A percentile compares a stretch with the other conserved stretches of the same genome.
These are phyloP conservation scores for Ranitomeya variabilis DNA, from an alignment of 2,113 vertebrate genomes.

Conservation along the genomic window DNA sequence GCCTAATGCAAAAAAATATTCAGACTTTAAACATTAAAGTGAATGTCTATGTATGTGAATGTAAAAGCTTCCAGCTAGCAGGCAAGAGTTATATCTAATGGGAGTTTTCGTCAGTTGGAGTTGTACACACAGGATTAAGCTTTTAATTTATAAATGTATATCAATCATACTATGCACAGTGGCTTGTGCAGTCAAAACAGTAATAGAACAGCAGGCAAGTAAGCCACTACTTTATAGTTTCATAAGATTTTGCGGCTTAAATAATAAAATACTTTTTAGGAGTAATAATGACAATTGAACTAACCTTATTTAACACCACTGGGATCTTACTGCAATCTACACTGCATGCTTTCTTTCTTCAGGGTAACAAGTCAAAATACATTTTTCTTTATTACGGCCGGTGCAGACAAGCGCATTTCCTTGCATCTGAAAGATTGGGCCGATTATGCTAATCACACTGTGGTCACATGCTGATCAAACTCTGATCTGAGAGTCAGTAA, in stretches of 20 bases:
- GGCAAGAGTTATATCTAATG: slow-evolving; percentile 8
- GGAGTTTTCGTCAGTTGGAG: neutral
- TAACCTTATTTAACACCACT: slow-evolving; percentile 6
- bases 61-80: neutral
- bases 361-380: neutral
- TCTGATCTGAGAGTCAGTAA: no score
- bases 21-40: neutral
- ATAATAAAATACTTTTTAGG: slow-evolving; percentile 23
- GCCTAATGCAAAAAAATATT: no score
- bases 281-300: slow-evolving; percentile 26
- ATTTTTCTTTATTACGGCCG: neutral
- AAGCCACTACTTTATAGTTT: slow-evolving; percentile 26
- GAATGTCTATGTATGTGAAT: neutral
- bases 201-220: slow-evolving; percentile 35
- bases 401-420: no score
- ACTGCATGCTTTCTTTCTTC: neutral
- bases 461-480: no score
- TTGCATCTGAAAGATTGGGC: no score
- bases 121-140: slow-evolving; percentile 21
- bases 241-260: slow-evolving; percentile 40
- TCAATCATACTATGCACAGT: slow-evolving; percentile 38
- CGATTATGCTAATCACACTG: no score
- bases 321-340: neutral
- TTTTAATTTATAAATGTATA: slow-evolving; percentile 50
- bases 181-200: slow-evolving; percentile 33